These are phyloP conservation scores for Smutsia gigantea DNA, from an alignment of 2,797 vertebrate species.

Conservation along the genomic window DNA sequence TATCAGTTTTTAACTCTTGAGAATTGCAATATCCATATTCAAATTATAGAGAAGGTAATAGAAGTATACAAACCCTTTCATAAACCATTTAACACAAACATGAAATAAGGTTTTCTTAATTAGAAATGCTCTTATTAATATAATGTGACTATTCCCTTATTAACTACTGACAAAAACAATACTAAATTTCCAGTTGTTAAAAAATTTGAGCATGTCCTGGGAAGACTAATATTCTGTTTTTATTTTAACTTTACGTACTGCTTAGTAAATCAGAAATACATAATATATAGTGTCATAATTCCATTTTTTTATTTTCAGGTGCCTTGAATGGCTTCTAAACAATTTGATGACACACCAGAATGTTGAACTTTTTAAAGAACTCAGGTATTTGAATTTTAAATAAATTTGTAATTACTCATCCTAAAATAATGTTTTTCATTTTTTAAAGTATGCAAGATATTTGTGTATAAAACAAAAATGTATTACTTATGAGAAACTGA, in stretches of 20 bases:
- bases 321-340: slow-evolving; percentile 98
- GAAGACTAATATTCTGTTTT: slow-evolving; percentile 68
- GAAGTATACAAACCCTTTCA: slow-evolving; percentile 22
- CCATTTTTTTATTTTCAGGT: slow-evolving; percentile 87
- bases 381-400: slow-evolving; percentile 89
- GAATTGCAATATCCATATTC: slow-evolving; percentile 47
- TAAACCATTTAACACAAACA: slow-evolving; percentile 57
- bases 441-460: background rate
- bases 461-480: slow-evolving; percentile 37
- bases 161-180: slow-evolving; percentile 74
- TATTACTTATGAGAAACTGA: slow-evolving; percentile 37
- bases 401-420: slow-evolving; percentile 41
- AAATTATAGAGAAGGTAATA: slow-evolving; percentile 57
- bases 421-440: slow-evolving; percentile 26
- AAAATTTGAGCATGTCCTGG: slow-evolving; percentile 63
- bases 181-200: slow-evolving; percentile 65
- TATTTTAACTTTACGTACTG: slow-evolving; percentile 45
- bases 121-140: slow-evolving; percentile 61
- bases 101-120: slow-evolving; percentile 55
- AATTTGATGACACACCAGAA: slow-evolving; percentile 99
- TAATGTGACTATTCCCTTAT: slow-evolving; percentile 59
- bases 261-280: background rate
- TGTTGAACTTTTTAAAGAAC: slow-evolving; percentile 96
- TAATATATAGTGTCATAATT: slow-evolving; percentile 33
- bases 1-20: slow-evolving; percentile 52